phyloP scores from a whole-genome alignment of 2,797 vertebrate genomes.

The Ctenopoma kingsleyae region DNA sequence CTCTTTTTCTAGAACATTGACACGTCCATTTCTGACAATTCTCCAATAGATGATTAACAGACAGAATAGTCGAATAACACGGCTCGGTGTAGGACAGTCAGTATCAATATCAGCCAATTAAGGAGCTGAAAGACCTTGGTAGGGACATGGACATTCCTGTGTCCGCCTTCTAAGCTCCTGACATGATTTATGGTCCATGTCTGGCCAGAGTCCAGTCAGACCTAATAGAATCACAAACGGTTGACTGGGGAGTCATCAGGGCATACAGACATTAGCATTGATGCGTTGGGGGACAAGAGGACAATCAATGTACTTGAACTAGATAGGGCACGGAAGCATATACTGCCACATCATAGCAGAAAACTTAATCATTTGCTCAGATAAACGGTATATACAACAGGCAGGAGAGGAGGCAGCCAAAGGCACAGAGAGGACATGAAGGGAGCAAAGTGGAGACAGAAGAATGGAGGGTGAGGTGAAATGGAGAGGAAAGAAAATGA shows the following conservation, averaged over 20 bases:
- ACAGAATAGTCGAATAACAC: background rate
- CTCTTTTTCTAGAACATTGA: background rate
- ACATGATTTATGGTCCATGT: conserved; percentile 67
- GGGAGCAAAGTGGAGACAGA: conserved; percentile 13
- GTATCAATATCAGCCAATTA: conserved; percentile 26
- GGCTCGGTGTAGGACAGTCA: conserved; percentile 6
- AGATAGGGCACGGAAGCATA: conserved; percentile 19
- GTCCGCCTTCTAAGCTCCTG: conserved; percentile 42
- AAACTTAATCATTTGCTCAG: conserved; percentile 26
- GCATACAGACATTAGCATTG: conserved; percentile 11
- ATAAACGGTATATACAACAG: conserved; percentile 6
- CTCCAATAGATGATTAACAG: background rate
- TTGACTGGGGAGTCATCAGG: conserved; percentile 33
- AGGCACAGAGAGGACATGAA: conserved; percentile 5
- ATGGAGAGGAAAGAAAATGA: conserved; percentile 16
- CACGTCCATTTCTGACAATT: background rate
- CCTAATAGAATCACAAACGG: conserved; percentile 60
- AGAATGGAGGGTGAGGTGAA: conserved; percentile 4
- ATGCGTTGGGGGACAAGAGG: conserved; percentile 23
- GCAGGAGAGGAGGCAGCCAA: conserved; percentile 4
- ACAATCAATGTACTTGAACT: conserved; percentile 39
- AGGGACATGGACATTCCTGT: conserved; percentile 30
- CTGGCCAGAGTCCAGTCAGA: conserved; percentile 60
- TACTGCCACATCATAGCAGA: background rate
- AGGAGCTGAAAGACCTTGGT: conserved; percentile 41